Evolutionary conservation across 2,888 invertebrate genomes (phyloP), one percentile per base, ranked within the genome.

Genomic region (Melanostoma mellinum): DNA sequence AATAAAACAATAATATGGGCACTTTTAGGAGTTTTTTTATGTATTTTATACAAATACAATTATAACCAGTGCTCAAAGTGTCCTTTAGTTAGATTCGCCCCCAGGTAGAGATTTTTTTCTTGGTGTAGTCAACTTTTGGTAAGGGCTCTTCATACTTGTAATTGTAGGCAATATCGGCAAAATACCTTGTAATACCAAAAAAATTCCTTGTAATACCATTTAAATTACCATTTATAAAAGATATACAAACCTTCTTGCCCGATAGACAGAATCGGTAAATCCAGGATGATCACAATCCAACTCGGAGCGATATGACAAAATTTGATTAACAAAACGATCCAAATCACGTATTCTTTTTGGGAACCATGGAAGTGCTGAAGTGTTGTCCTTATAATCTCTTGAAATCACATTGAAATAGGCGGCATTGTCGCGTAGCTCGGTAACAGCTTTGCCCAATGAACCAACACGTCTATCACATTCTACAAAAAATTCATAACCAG

Each of bases 281-380:
- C 99, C 99, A 0, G 99, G 99, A 93, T 99, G 99, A 91, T 99
- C 99, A 0, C 97, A 92, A 88, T 97, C 96, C 72, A 99, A 92
- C 89, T 99, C 99, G 0, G 98, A 93, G 1, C 99, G 99, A 89
- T 99, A 99, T 3, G 98, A 97, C 20, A 99, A 92, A 87, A 99
- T 99, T 89, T 99, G 97, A 92, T 99, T 98, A 9, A 99, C 97
- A 89, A 98, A 99, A 81, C 96, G 94, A 91, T 99, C 99, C 88
- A 99, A 92, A 89, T 99, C 99, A 30, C 96, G 93, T 85, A 99
- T 98, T 88, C 97, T 95, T 63, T 96, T 93, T 0, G 99, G 99
- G 90, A 99, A 99, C 99, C 99, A 99, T 0, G 99, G 99, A 0
- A 98, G 96, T 9, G 96, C 95, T 85, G 95, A 95, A 93, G 94